A percentile compares a stretch with the other conserved stretches of the same genome.
Conservation (phyloP, 2,113 vertebrate species). For the Zootoca vivipara region DNA sequence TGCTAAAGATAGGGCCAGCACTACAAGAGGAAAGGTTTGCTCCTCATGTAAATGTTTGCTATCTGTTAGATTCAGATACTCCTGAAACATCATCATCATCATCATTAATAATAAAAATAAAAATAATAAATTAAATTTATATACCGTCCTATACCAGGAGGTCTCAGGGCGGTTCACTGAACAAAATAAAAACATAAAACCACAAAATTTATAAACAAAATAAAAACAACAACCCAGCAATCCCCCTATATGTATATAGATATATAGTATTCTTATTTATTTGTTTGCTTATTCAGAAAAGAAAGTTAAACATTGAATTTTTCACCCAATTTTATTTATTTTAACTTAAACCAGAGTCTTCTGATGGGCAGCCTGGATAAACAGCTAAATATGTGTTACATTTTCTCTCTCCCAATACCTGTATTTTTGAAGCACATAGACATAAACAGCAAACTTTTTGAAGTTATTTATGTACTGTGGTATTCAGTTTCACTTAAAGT, state of each 20-base stretch:
- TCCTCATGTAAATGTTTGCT: not conserved
- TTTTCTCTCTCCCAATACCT: not conserved
- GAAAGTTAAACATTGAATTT: too few species aligned
- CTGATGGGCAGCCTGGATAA: not conserved
- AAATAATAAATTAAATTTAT: too few species aligned
- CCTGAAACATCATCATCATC: not conserved
- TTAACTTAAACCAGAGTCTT: not conserved
- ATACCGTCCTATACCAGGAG: too few species aligned
- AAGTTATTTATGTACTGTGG: slow-evolving; percentile 27
- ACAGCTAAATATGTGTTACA: not conserved
- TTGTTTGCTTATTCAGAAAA: too few species aligned
- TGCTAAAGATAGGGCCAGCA: too few species aligned
- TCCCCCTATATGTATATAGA: too few species aligned
- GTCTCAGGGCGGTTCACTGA: too few species aligned
- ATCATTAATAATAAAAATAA: too few species aligned
- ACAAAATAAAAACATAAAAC: too few species aligned
- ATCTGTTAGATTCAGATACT: not conserved
- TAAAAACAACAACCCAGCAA: too few species aligned
- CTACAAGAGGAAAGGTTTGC: not conserved
- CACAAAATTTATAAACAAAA: too few species aligned
- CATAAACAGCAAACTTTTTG: not conserved
- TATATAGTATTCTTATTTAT: too few species aligned
- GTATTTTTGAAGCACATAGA: not conserved
- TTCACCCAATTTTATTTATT: not conserved
- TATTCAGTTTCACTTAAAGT: slow-evolving; percentile 49